Evolutionary conservation across 2,888 invertebrate genomes (phyloP), one percentile per base, ranked within the genome.

Genomic region (Baronia brevicornis): DNA sequence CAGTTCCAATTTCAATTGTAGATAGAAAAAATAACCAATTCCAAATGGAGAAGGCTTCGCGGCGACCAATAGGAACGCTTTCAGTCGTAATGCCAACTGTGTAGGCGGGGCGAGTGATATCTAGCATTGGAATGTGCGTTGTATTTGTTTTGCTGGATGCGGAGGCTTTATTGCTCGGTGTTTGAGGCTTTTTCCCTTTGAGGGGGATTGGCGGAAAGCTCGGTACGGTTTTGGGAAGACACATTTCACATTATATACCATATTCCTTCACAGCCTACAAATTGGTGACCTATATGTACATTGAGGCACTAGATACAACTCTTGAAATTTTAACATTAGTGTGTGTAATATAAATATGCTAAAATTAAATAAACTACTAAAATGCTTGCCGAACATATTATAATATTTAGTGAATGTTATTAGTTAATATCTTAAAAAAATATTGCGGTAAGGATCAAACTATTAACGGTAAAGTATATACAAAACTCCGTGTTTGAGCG

Each of bases 31-130:
- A 80, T 78, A 80, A 75, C 82, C 82, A 80, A 80, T 80, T 82
- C 80, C 63, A 79, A 82, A 72, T 79, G 74, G 65, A 71, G 82
- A 80, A 82, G 79, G 74, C 80, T 82, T 75, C 64, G 71, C 70
- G 54, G 74, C 79, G 67, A 70, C 84, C 84, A 84, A 84, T 84
- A 55, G 66, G 73, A 80, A 57, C 62, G 79, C 80, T 57, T 54
- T 70, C 77, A 84, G 67, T 82, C 79, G 82, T 84, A 69, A 84
- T 84, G 80, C 84, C 84, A 63, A 84, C 82, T 84, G 85, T 80
- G 77, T 69, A 70, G 82, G 84, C 79, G 84, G 71, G 53, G 82
- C 78, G 63, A 84, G 68, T 85, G 84, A 85, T 85, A 85, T 85
- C 84, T 84, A 78, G 80, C 77, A 84, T 84, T 84, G 84, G 82